Evolutionary conservation across 2,113 vertebrate species (phyloP), one percentile per base, ranked within the genome.

Genomic region (Phyllopteryx taeniolatus): DNA sequence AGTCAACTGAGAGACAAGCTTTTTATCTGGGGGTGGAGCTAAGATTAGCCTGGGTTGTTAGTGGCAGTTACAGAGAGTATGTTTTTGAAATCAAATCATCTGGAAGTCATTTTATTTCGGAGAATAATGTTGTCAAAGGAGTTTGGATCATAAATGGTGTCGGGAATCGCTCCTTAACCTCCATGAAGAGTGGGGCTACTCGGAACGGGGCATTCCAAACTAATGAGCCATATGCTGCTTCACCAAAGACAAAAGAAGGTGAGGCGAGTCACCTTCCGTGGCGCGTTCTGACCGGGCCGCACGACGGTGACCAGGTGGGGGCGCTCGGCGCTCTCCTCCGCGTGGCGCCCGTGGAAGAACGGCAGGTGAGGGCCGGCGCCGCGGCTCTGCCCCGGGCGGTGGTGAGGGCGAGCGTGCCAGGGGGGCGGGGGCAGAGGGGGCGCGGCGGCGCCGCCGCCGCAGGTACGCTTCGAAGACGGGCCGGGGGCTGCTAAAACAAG

Each of bases 221-320:
- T 27, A 27, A 27, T 27, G 42, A 43, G 12, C 43, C 39, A 31
- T 6, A n/a, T 46, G 64, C 15, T 47, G 64, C 43, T 46, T 47
- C 22, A 31, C 44, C 39, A 27, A 22, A 42, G 19, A 17, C 65
- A 68, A 49, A 68, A 53, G 31, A 53, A 17, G 13, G 46, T 7
- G 35, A 39, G 1, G 0, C 13, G 15, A 9, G 65, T 95, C 84
- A 98, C 94, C 89, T 96, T 96, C 27, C 94, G 87, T 12, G 95
- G 85, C 0, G 89, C 89, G 46, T 77, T 92, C 59, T 91, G 93
- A 1, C 88, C 89, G 0, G 93, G 94, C 27, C 93, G 95, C 46
- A 98, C 93, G 67, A 99, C 92, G 0, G 96, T 99, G 76, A 99
- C 93, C 49, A 98, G 92, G 81, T 91, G 91, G 13, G 97, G 97